Conservation (phyloP, 2,113 vertebrate genomes). For the Sorex fumeus region DNA sequence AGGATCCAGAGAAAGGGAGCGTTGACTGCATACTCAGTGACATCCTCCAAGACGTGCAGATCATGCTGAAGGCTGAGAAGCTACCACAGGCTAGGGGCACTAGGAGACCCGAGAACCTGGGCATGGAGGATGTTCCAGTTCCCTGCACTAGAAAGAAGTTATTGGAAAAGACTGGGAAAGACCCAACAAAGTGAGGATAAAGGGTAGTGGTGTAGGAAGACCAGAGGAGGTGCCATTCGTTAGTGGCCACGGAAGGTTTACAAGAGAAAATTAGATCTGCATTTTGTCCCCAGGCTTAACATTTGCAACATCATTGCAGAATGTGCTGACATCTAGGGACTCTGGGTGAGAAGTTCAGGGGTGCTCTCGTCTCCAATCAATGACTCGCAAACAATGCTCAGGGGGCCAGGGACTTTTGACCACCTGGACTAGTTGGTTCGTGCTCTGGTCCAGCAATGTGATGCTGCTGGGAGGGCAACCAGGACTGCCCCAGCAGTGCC, state of each 20-base stretch:
- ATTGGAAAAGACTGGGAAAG: background rate
- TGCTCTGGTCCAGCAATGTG: too few species aligned
- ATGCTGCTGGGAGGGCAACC: too few species aligned
- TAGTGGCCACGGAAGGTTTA: too few species aligned
- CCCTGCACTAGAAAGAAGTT: background rate
- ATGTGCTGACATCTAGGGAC: background rate
- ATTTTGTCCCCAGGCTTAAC: slow-evolving; percentile 26
- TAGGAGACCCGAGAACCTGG: background rate
- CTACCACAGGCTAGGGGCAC: background rate
- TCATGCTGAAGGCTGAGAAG: background rate
- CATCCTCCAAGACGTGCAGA: background rate
- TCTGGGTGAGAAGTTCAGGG: background rate
- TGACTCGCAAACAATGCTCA: too few species aligned
- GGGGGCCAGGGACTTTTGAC: too few species aligned
- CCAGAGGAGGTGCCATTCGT: too few species aligned
- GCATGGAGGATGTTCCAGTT: background rate
- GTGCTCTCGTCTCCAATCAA: too few species aligned
- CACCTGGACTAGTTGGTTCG: too few species aligned
- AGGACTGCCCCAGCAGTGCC: too few species aligned
- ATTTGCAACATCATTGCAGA: background rate
- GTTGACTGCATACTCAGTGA: background rate
- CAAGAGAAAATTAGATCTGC: too few species aligned
- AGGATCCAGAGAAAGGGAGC: background rate
- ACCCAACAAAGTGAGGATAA: background rate
- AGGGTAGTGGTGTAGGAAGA: background rate